phyloP scores from a whole-genome alignment of 2,888 invertebrate species.

The Bombyx huttoni region DNA sequence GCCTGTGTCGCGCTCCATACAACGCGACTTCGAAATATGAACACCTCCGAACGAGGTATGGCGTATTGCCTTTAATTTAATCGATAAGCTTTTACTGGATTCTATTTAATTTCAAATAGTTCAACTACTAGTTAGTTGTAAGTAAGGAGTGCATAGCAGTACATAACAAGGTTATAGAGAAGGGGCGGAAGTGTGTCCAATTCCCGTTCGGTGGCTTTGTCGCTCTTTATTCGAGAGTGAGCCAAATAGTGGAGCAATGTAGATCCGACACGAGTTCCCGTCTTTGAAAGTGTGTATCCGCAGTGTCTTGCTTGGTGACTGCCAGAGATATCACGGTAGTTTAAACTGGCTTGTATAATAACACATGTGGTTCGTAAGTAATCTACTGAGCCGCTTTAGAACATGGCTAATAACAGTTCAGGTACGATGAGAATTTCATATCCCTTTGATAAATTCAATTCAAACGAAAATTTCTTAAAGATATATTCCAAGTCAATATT shows the following conservation, averaged over 20 bases:
- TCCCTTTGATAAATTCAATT: neutral
- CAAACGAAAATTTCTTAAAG: too few species aligned
- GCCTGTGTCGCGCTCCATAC: conserved; percentile 49
- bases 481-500: too few species aligned
- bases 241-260: conserved; percentile 33
- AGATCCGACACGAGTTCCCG: conserved; percentile 34
- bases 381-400: conserved; percentile 8
- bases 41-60: conserved; percentile 61
- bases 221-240: conserved; percentile 38
- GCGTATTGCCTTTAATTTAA: conserved; percentile 31
- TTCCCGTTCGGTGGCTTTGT: conserved; percentile 45
- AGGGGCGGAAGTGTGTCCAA: conserved; percentile 55
- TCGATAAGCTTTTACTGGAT: conserved; percentile 7
- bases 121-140: neutral
- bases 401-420: conserved; percentile 9
- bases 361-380: conserved; percentile 13
- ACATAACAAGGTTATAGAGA: conserved; percentile 37
- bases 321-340: neutral
- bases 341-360: conserved; percentile 5
- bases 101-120: neutral
- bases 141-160: conserved; percentile 24
- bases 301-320: conserved; percentile 12
- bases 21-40: conserved; percentile 44
- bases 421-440: conserved; percentile 7
- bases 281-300: conserved; percentile 42